A percentile compares a stretch with the other conserved stretches of the same genome.
These are phyloP conservation scores for Augochlora pura DNA, from an alignment of 1,140 invertebrate genomes.

Conservation along the genomic window DNA sequence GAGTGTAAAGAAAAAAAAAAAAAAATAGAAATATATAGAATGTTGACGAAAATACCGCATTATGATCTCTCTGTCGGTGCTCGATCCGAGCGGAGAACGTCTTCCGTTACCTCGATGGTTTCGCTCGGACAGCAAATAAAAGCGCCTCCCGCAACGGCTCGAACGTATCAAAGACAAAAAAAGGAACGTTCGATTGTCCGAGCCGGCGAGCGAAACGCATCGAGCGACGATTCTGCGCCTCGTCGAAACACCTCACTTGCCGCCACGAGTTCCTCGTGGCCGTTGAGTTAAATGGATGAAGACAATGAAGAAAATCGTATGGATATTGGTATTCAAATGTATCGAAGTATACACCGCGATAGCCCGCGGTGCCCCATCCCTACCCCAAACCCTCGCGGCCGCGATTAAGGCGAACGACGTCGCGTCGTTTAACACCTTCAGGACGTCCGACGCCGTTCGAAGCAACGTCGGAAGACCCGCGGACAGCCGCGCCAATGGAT, in stretches of 20 bases:
- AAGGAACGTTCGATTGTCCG: too few species aligned
- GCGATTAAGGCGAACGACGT: not conserved
- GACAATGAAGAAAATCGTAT: conserved; percentile 52
- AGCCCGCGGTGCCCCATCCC: conserved; percentile 11
- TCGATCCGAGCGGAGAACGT: conserved; percentile 37
- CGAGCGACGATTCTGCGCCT: not conserved
- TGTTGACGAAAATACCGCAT: conserved; percentile 37
- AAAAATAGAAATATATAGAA: too few species aligned
- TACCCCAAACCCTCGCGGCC: not conserved
- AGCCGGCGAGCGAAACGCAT: not conserved
- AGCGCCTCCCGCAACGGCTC: too few species aligned
- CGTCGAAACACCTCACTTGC: conserved; percentile 14
- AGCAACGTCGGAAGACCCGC: too few species aligned
- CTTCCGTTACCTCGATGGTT: not conserved
- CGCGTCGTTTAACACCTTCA: too few species aligned
- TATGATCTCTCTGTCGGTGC: conserved; percentile 20
- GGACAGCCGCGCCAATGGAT: too few species aligned
- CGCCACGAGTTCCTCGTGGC: conserved; percentile 22
- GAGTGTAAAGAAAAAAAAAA: conserved; percentile 39
- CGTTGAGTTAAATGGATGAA: conserved; percentile 18
- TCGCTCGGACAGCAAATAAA: too few species aligned
- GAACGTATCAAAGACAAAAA: too few species aligned
- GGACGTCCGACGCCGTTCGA: too few species aligned
- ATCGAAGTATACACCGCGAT: conserved; percentile 57
- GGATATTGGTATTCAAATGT: conserved; percentile 80